Conservation (phyloP, 2,888 invertebrate species). For the Hydroisotoma schaefferi region DNA sequence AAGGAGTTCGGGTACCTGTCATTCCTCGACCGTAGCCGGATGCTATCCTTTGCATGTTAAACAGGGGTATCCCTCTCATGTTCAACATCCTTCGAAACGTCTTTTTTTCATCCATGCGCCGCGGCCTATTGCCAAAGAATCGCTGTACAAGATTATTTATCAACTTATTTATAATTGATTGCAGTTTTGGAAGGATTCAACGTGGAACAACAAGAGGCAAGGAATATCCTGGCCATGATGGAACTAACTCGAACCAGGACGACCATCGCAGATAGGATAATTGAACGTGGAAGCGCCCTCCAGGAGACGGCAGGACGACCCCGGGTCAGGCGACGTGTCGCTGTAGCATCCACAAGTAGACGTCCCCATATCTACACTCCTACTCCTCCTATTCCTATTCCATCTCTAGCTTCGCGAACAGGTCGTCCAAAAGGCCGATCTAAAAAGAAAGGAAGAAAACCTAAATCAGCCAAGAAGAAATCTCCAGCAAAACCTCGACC, state of each 20-base stretch:
- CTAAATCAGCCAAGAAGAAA: slow-evolving; percentile 1
- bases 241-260: background rate
- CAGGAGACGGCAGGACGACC: too few relatives aligned
- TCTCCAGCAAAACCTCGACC: background rate
- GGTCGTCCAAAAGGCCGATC: background rate
- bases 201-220: too few relatives aligned
- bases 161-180: too few relatives aligned
- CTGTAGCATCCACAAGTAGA: background rate
- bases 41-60: too few relatives aligned
- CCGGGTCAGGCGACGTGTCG: background rate
- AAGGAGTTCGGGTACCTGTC: too few relatives aligned
- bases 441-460: slow-evolving; percentile 5
- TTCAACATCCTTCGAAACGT: too few relatives aligned
- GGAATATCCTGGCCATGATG: background rate
- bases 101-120: too few relatives aligned
- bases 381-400: background rate
- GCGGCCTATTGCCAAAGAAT: too few relatives aligned
- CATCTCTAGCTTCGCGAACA: background rate
- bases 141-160: too few relatives aligned
- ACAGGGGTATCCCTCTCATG: too few relatives aligned
- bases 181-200: too few relatives aligned
- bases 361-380: background rate
- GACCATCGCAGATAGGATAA: background rate
- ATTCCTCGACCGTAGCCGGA: too few relatives aligned
- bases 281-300: background rate